Base-by-base conservation (phyloP, 2,797 vertebrate species). In the Mycteria americana region DNA sequence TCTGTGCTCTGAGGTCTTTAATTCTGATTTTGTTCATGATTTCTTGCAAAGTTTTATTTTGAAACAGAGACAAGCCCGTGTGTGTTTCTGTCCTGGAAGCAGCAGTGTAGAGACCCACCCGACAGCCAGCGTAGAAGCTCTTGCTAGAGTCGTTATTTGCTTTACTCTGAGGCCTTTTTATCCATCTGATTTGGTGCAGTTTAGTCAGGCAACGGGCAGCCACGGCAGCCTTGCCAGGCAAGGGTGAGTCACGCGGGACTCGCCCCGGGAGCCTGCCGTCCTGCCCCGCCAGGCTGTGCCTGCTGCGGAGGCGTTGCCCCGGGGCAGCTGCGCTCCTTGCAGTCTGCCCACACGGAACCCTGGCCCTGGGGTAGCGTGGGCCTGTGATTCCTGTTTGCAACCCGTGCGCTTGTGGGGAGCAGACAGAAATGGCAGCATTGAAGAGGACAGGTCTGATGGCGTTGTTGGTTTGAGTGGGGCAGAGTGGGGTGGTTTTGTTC, bases 341-440 rank as follows among this genome's bases (percentile, higher is more conserved):
- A 2, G 24, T 5, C 60, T 19, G 43, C 43, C 24, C 43, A 10
- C 24, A 2, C 69, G 1, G 18, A 39, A 4, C 69, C 50, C 41
- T 3, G 8, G 50, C 35, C 62, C 6, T 7, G 60, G 51, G 24
- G 35, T 1, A 25, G 31, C 45, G 5, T 39, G 6, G 43, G 35
- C 31, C 62, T 31, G 35, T 4, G 10, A 8, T 10, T 4, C 69
- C 12, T 12, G 19, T n/a, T 39, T 23, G 51, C 16, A 48, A 11
- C 24, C 30, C 2, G 9, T 4, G 7, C 9, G 0, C 35, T 21
- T 13, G 56, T 6, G 50, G 50, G 57, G 30, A 64, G 69, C 60
- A 2, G 60, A 1, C n/a, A 8, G 39, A 22, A 46, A 9, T 33
- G 3, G 1, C n/a, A 6, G 1, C 24, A 1, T 11, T 10, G 70